Evolutionary conservation across 2,113 vertebrate genomes (phyloP).

Genomic region (Amazona guildingii): DNA sequence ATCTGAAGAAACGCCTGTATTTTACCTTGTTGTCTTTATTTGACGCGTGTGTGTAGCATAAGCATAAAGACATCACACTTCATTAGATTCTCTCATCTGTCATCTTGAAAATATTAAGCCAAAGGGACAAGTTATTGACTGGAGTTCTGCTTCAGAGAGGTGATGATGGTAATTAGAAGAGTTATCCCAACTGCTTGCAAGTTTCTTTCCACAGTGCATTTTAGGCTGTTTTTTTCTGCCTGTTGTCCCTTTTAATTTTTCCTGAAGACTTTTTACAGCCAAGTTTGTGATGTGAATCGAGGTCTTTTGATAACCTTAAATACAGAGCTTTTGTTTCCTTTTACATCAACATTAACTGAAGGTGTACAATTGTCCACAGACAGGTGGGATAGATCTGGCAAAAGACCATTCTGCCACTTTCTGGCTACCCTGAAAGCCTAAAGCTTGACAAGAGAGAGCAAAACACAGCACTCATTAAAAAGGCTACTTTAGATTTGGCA

Average conservation of each 20-base stretch:
- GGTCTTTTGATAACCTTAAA: background rate
- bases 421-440: background rate
- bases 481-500: constrained; percentile 43
- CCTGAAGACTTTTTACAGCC: background rate
- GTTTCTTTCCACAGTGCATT: background rate
- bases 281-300: background rate
- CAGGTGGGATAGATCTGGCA: background rate
- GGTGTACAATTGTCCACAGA: background rate
- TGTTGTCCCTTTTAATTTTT: background rate
- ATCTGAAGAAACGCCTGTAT: background rate
- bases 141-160: background rate
- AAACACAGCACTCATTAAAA: constrained; percentile 27
- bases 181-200: background rate
- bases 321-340: background rate
- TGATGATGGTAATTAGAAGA: background rate
- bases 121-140: background rate
- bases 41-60: background rate
- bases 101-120: background rate
- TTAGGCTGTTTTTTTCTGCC: background rate
- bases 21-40: background rate
- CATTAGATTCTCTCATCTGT: background rate
- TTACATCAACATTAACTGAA: background rate
- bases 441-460: constrained; percentile 14
- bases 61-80: background rate
- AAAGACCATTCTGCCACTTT: background rate